Evolutionary conservation across 2,113 vertebrate genomes (phyloP), one percentile per base, ranked within the genome.

Genomic region (Pionites leucogaster): DNA sequence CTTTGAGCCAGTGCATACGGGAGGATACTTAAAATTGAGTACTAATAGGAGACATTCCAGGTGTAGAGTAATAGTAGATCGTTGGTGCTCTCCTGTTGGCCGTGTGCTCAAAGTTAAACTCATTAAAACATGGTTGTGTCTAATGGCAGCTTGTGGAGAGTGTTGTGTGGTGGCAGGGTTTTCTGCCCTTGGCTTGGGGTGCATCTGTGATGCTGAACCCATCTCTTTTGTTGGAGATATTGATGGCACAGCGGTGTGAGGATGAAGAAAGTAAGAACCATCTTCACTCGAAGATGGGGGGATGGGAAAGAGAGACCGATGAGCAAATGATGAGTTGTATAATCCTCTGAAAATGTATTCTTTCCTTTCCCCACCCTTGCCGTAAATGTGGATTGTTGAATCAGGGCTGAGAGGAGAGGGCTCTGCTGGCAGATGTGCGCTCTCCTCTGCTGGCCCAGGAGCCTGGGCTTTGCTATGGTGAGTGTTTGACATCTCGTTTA

Each of bases 401-500:
- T 92, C 95, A 82, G 96, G 94, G 94, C 88, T 92, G 95, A 83
- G 96, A 52, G 96, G 92, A 97, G 95, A 97, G 94, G 96, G 97
- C 93, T 94, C 60, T 86, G 89, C 93, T 92, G 87, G 95, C 96
- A 92, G 93, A 92, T 96, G 95, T 49, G 77, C 0, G n/a, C 90
- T 93, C 95, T 90, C 88, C 86, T 96, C 95, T 24, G 89, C 93
- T 78, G 67, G 97, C 91, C 74, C 19, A 10, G 88, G 83, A 96
- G 96, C 74, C 62, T 92, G 96, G 92, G 90, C 82, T 86, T 96
- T 92, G 95, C 60, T 78, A 9, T 83, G 97, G 97, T 97, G 96
- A 97, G 96, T 97, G 96, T 93, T 95, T 97, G 96, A 97, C 97
- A 97, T 97, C 94, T 96, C 95, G 79, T 96, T 96, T 96, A 96